Base-by-base conservation (phyloP, 1,140 invertebrate genomes). In the Portunus trituberculatus region DNA sequence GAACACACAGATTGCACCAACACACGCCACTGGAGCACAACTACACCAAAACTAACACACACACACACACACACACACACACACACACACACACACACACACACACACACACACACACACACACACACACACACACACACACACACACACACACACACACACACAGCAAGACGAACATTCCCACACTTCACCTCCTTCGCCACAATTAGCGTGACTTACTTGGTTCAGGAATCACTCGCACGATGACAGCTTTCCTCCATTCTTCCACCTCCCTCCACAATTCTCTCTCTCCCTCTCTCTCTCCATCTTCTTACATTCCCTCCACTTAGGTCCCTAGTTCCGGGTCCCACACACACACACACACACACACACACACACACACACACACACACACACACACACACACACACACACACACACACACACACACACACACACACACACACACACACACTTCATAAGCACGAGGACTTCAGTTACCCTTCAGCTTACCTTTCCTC, bases 311-410 rank as follows among this genome's bases (percentile, higher is more conserved):
- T n/a, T 8, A 25, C 67, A 12, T n/a, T 76, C 20, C 67, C 67
- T n/a, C 67, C 0, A 8, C 67, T 20, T 76, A 25, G 12, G 8
- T 6, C 20, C 25, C 20, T 28, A 25, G 20, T 59, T 91, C 31
- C 31, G 86, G 86, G 6, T 88, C 25, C 16, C 29, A 29, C 87
- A 89, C 0, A 25, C 87, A 89, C 87, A 89, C 87, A 89, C 87
- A 87, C 86, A 87, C 86, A 16, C 86, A 87, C 3, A 16, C 86
- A 87, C 86, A 16, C 86, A 87, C 86, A 4, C 86, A 87, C 86
- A 4, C 88, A 39, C 88, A 89, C 88, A 89, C 88, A 89, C 28
- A 88, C 86, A 16, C 86, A 87, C 86, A 4, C 86, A 87, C 86
- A 4, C 88, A 39, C 88, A 89, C 88, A 89, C 88, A 89, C 28